Evolutionary conservation across 2,797 vertebrate genomes (phyloP), one percentile per base, ranked within the genome.

Genomic region (Acipenser ruthenus): DNA sequence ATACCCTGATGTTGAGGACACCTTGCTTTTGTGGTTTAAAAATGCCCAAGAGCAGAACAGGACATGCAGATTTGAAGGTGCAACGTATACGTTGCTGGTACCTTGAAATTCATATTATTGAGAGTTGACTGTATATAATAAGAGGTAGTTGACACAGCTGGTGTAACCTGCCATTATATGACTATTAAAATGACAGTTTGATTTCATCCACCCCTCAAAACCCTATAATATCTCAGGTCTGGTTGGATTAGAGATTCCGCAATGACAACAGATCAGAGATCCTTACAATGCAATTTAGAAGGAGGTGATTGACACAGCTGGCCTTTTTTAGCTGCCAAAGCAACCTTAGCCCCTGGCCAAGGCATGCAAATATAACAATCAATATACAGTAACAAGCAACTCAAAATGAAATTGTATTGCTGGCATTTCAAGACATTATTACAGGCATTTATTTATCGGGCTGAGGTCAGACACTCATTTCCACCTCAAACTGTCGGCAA

Each of bases 361-460:
- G 53, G 49, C 10, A 15, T 59, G 55, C 55, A 66, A 66, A 60
- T 10, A 37, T 15, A 67, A 60, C 58, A 60, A 60, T 67, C 65
- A 67, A 50, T 60, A 59, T n/a, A 23, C 23, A 23, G 23, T 23
- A 59, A 59, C 65, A 59, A 2, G 53, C 53, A 55, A 8, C 13
- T 49, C 65, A 60, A 60, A 60, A 67, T 67, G 18, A 61, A 9
- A 67, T 67, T 61, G 50, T 50, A 56, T 51, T 15, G 13, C 12
- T 51, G 65, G 13, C 49, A 51, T 67, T 67, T 66, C 37, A 48
- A 66, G 12, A 66, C 18, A 59, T 58, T 59, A 58, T n/a, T 11
- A 51, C 58, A 60, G 60, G 58, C 65, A 50, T 60, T 67, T 51
- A 67, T 61, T 11, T 49, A 60, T 56, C 65, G 60, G 65, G 48